phyloP scores from a whole-genome alignment of 2,888 invertebrate genomes.

The Theristus sp. region DNA sequence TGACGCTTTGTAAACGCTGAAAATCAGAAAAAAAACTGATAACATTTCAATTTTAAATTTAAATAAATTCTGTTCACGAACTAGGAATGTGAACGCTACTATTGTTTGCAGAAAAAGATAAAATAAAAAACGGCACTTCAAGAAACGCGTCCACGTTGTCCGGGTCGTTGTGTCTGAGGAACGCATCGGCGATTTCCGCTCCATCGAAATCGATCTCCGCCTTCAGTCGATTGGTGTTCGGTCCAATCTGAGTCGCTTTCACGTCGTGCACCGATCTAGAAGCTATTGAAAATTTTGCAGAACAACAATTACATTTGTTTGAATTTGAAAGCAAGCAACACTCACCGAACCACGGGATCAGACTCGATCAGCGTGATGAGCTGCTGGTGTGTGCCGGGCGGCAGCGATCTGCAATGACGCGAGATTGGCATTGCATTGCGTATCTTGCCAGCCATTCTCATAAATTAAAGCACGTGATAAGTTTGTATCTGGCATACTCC shows the following conservation, averaged over 20 bases:
- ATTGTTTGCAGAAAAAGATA: too few species aligned
- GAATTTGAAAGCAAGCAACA: too few species aligned
- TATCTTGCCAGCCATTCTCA: not conserved
- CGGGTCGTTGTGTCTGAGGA: constrained; percentile 77
- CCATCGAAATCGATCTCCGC: constrained; percentile 98
- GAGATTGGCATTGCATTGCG: not conserved
- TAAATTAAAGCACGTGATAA: too few species aligned
- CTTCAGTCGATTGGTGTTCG: constrained; percentile 70
- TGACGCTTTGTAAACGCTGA: constrained; percentile 59
- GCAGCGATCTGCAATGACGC: not conserved
- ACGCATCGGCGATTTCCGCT: constrained; percentile 70
- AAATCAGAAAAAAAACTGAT: too few species aligned
- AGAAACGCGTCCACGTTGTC: constrained; percentile 35
- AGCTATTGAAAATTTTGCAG: too few species aligned
- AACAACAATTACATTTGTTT: too few species aligned
- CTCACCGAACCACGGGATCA: too few species aligned
- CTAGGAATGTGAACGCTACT: too few species aligned
- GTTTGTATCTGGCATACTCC: too few species aligned
- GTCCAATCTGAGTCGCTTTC: constrained; percentile 95
- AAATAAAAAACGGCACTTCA: not conserved
- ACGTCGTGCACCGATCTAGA: constrained; percentile 76
- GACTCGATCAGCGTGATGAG: not conserved
- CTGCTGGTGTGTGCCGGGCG: not conserved
- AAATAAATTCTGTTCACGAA: too few species aligned
- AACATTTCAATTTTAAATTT: too few species aligned